Evolutionary conservation across 1,140 invertebrate genomes (phyloP), one percentile per base, ranked within the genome.

Genomic region (Andricus grossulariae): DNA sequence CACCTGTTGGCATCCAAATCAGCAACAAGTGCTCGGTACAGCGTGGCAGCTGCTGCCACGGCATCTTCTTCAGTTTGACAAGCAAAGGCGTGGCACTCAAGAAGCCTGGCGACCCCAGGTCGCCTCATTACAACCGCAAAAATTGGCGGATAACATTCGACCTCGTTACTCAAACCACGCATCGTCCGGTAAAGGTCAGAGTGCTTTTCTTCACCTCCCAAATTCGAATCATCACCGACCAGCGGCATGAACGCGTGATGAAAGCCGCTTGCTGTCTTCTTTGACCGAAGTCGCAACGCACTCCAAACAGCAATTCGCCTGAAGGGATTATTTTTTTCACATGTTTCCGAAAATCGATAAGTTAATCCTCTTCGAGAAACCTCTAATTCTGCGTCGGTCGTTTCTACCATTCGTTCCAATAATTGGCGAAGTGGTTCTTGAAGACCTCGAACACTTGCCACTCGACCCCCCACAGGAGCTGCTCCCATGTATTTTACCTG

Each of bases 221-320:
- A 81, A 71, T 81, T 74, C 39, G 84, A 86, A 73, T 90, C 87
- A 90, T 97, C 96, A 11, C 96, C 96, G 49, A 97, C 97, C 52
- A 97, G 88, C 11, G 97, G 97, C 74, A 97, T 90, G 90, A 98
- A 98, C 19, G 96, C 96, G 86, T 94, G 95, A 75, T 93, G 90
- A 71, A 89, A 79, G 4, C 86, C 84, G 2, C 84, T 81, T 19
- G 81, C n/a, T 16, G 55, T 84, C 16, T 75, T 79, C 72, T 85
- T 89, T 12, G 82, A 81, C 15, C 88, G 84, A 0, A 92, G 81
- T 60, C 86, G 84, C 8, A 92, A 57, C 2, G 91, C 91, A 19
- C 97, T 97, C 97, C 97, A 98, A 1, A 97, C 96, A 0, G 97
- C 96, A 88, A 98, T 98, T 18, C 96, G 95, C 13, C 96, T 95